Conservation (phyloP, 2,113 vertebrate genomes). For the Scortum barcoo region DNA sequence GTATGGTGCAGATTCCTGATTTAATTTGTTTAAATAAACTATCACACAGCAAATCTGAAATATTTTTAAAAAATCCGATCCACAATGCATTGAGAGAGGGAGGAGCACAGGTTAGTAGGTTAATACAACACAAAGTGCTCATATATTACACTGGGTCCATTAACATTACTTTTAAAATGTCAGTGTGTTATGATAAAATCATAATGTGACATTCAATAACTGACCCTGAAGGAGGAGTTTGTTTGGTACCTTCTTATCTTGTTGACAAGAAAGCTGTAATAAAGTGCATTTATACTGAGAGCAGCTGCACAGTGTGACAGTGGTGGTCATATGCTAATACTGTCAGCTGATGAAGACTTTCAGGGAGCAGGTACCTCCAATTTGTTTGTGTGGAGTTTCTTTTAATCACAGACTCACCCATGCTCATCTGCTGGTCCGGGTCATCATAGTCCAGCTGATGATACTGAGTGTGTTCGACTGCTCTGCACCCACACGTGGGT, state of each 20-base stretch:
- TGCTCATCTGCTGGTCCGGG: constrained; percentile 18
- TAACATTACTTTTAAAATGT: no score
- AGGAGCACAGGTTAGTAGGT: no score
- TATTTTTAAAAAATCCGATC: no score
- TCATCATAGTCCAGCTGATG: not conserved
- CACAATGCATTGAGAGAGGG: no score
- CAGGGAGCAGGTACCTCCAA: not conserved
- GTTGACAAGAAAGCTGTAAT: not conserved
- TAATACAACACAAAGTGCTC: no score
- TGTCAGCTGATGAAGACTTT: not conserved
- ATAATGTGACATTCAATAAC: not conserved
- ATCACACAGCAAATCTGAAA: no score
- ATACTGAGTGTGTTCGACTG: not conserved
- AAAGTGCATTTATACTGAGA: not conserved
- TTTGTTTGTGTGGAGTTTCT: not conserved
- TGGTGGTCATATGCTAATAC: not conserved
- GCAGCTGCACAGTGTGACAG: no score
- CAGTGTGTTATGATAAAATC: not conserved
- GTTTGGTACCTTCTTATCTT: not conserved
- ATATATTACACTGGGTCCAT: no score
- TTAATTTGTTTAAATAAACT: no score
- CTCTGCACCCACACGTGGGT: not conserved
- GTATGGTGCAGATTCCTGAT: no score
- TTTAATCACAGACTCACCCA: constrained; percentile 19
- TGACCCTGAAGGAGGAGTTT: not conserved